Evolutionary conservation across 2,113 vertebrate genomes (phyloP).

Genomic region (Pseudopipra pipra): DNA sequence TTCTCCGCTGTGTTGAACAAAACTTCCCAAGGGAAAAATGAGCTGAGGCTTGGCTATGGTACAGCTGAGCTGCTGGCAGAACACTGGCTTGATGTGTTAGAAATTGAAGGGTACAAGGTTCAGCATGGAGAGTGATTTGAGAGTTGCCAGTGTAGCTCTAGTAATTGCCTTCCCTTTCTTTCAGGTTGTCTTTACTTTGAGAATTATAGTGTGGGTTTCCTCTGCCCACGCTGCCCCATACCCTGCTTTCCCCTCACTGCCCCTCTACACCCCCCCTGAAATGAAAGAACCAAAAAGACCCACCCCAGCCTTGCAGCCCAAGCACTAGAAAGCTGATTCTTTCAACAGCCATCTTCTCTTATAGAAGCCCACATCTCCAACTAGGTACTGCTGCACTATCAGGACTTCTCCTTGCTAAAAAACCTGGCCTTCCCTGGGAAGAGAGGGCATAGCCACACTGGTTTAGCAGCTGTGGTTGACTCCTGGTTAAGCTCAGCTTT

Average conservation of each 20-base stretch:
- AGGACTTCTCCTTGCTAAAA: not conserved
- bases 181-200: not conserved
- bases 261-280: not conserved
- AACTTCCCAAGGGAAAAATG: not conserved
- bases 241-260: not conserved
- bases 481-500: not conserved
- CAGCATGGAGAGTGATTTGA: not conserved
- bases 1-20: not conserved
- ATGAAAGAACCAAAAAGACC: not conserved
- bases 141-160: not conserved
- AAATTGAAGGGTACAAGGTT: not conserved
- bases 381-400: rapidly evolving
- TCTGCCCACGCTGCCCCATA: not conserved
- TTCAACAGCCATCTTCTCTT: not conserved
- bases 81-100: not conserved
- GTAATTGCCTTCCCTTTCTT: not conserved
- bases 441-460: not conserved
- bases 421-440: not conserved
- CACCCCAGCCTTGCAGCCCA: not conserved
- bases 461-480: not conserved
- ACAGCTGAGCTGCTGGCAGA: not conserved
- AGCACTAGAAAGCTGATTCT: not conserved
- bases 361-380: not conserved
- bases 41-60: not conserved
- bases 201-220: not conserved